Conservation (phyloP, 2,113 vertebrate genomes). For the Benitochromis conjunctus region DNA sequence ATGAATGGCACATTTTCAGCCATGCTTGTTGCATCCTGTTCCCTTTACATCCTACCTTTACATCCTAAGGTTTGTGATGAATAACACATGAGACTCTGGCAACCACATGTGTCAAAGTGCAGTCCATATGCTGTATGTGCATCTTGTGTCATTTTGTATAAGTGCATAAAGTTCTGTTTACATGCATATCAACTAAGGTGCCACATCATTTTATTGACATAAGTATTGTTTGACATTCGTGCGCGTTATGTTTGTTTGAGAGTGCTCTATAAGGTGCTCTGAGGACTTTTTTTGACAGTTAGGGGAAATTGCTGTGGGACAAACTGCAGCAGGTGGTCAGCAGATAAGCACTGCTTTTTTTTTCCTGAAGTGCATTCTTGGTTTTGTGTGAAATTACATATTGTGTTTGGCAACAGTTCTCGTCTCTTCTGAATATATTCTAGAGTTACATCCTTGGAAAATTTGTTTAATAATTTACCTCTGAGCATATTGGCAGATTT, state of each 20-base stretch:
- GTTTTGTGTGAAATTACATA: background rate
- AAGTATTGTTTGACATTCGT: background rate
- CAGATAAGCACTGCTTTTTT: background rate
- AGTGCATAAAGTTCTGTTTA: background rate
- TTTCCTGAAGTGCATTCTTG: background rate
- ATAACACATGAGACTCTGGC: conserved; percentile 11
- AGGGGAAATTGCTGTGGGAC: background rate
- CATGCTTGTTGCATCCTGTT: background rate
- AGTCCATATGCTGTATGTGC: background rate
- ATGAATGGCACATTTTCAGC: background rate
- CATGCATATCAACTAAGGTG: background rate
- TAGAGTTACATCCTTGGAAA: background rate
- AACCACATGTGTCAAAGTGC: background rate
- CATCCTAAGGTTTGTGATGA: conserved; percentile 12
- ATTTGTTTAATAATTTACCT: conserved; percentile 1
- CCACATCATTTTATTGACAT: background rate
- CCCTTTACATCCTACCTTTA: background rate
- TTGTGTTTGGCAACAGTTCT: background rate
- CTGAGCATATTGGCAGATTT: conserved; percentile 17
- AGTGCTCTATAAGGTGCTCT: background rate
- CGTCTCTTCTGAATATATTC: background rate
- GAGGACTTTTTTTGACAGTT: background rate
- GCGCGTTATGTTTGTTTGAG: background rate
- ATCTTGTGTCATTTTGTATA: background rate
- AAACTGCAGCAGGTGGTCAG: background rate